Evolutionary conservation across 1,140 invertebrate species (phyloP).

Genomic region (Cardiocondyla obscurior): DNA sequence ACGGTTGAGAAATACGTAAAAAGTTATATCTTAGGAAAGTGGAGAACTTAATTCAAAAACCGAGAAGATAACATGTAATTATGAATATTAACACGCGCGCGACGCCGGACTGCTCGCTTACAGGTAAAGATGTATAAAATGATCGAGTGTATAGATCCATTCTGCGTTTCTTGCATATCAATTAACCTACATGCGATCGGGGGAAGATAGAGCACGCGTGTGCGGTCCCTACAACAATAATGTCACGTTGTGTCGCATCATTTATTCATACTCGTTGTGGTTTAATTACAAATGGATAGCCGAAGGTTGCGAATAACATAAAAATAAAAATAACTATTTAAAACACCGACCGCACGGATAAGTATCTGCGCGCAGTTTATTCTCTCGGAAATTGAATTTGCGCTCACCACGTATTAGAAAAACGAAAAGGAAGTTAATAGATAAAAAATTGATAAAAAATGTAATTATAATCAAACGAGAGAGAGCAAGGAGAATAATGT

Average conservation of each 20-base stretch:
- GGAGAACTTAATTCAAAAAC: not conserved
- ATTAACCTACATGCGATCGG: conserved; percentile 47
- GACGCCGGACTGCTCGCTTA: not conserved
- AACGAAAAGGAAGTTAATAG: too few relatives aligned
- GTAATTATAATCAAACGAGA: not conserved
- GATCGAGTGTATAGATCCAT: conserved; percentile 1
- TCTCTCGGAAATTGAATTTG: not conserved
- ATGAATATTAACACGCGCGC: not conserved
- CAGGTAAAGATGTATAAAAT: conserved; percentile 20
- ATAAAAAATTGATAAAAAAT: not conserved
- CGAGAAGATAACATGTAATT: not conserved
- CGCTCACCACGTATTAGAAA: not conserved
- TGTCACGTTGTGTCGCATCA: conserved; percentile 21
- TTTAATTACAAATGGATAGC: conserved; percentile 36
- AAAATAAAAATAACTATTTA: too few relatives aligned
- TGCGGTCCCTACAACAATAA: conserved; percentile 20
- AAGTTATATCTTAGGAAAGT: not conserved
- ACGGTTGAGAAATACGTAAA: not conserved
- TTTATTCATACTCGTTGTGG: conserved; percentile 15
- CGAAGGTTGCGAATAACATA: conserved; percentile 1
- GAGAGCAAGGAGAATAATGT: conserved; percentile 3
- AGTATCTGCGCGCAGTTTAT: not conserved
- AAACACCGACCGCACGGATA: not conserved
- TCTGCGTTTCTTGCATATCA: conserved; percentile 21
- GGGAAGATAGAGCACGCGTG: conserved; percentile 17